These are phyloP conservation scores for Drosophila orena DNA, from an alignment of 1,140 invertebrate genomes.

Conservation along the genomic window DNA sequence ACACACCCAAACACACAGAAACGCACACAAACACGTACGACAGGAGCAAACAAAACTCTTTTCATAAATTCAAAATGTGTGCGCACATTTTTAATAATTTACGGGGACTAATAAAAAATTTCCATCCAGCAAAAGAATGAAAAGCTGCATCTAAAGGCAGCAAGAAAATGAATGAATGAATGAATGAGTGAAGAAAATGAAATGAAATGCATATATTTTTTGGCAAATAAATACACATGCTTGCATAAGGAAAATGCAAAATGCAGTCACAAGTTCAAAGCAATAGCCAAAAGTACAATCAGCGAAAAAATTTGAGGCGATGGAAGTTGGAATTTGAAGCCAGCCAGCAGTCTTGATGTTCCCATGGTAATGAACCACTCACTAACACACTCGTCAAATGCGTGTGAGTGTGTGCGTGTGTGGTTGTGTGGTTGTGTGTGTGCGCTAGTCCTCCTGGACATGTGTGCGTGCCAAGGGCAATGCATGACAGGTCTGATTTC, in stretches of 20 bases:
- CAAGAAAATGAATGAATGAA: background rate
- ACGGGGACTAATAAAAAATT: conserved; percentile 48
- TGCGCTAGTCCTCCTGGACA: conserved; percentile 4
- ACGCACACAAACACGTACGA: background rate
- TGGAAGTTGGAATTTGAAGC: conserved; percentile 11
- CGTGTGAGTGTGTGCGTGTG: conserved; percentile 21
- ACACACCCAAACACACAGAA: too few species aligned
- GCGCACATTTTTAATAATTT: conserved; percentile 61
- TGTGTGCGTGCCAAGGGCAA: conserved; percentile 32
- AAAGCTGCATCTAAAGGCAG: background rate
- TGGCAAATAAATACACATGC: conserved; percentile 43
- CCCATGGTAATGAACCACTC: conserved; percentile 51
- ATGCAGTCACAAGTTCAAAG: conserved; percentile 1
- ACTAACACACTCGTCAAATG: conserved; percentile 12
- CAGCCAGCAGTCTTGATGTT: conserved; percentile 40
- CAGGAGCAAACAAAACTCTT: conserved; percentile 53
- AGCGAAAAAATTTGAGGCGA: conserved; percentile 8
- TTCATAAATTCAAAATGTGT: conserved; percentile 57
- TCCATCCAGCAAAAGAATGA: conserved; percentile 14
- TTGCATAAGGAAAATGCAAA: conserved; percentile 26
- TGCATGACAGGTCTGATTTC: conserved; percentile 46
- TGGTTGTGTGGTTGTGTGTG: conserved; percentile 8
- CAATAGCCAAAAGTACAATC: conserved; percentile 15
- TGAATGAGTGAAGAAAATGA: too few species aligned
- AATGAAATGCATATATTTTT: background rate